These are phyloP conservation scores for Cryptotermes secundus DNA, from an alignment of 1,140 invertebrate genomes.

Conservation along the genomic window DNA sequence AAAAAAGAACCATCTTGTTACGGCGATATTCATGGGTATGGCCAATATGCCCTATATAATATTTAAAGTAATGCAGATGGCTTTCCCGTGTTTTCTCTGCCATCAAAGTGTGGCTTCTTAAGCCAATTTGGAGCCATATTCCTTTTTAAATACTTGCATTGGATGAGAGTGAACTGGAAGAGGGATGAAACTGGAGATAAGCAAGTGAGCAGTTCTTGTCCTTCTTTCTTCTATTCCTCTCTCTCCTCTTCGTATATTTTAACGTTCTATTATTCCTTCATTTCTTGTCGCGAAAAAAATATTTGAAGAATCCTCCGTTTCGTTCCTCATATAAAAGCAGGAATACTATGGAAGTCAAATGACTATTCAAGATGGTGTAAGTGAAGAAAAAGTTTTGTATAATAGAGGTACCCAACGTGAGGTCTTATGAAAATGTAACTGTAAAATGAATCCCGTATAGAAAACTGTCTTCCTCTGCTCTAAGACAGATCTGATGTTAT, in stretches of 20 bases:
- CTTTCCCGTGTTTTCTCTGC: neutral
- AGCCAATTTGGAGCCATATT: neutral
- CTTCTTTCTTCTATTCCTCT: neutral
- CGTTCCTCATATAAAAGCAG: neutral
- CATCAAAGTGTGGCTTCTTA: constrained; percentile 16
- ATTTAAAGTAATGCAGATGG: constrained; percentile 14
- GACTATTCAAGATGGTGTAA: neutral
- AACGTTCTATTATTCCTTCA: neutral
- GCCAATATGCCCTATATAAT: constrained; percentile 11
- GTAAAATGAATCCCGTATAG: neutral
- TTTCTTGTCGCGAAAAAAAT: neutral
- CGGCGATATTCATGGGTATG: constrained; percentile 15
- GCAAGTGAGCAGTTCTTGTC: neutral
- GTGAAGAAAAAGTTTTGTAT: neutral
- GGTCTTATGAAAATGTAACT: neutral
- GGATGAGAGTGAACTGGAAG: neutral
- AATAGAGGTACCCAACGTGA: neutral
- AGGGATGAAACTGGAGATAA: neutral
- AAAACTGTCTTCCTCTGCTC: neutral
- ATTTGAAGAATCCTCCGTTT: neutral
- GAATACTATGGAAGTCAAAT: neutral
- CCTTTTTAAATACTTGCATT: constrained; percentile 15
- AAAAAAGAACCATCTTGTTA: neutral
- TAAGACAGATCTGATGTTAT: neutral
- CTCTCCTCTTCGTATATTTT: neutral